Conservation (phyloP, 2,113 vertebrate species). For the Chrysemys picta region DNA sequence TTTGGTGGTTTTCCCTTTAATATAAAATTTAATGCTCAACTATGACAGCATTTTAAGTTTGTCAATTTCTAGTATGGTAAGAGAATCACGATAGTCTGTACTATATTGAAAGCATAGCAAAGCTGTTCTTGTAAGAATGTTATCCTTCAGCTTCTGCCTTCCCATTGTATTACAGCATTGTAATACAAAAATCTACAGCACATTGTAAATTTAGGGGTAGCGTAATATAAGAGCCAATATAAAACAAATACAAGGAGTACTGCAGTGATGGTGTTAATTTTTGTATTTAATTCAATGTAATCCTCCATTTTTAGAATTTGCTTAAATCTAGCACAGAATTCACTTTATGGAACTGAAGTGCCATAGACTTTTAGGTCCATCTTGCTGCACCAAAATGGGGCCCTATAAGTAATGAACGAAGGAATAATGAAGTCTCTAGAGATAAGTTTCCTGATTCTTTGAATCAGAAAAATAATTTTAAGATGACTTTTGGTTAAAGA, state of each 20-base stretch:
- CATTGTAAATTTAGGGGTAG: neutral
- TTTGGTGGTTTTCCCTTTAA: neutral
- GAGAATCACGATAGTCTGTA: neutral
- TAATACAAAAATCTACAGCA: neutral
- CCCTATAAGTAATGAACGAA: neutral
- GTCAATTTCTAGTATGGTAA: neutral
- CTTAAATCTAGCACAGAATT: neutral
- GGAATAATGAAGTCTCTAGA: neutral
- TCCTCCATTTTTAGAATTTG: neutral
- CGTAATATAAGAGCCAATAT: neutral
- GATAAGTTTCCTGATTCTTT: neutral
- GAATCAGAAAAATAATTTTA: neutral
- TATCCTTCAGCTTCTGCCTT: neutral
- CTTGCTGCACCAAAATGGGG: neutral
- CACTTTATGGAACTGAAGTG: neutral
- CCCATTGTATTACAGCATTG: neutral
- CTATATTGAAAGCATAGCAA: neutral
- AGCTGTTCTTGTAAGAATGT: neutral
- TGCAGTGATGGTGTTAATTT: neutral
- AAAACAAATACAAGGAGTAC: neutral
- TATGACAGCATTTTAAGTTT: neutral
- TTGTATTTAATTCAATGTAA: neutral
- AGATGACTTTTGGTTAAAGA: neutral
- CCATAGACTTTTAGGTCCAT: neutral
- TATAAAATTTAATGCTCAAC: neutral